Evolutionary conservation across 2,113 vertebrate species (phyloP).

Genomic region (Microtus pennsylvanicus): DNA sequence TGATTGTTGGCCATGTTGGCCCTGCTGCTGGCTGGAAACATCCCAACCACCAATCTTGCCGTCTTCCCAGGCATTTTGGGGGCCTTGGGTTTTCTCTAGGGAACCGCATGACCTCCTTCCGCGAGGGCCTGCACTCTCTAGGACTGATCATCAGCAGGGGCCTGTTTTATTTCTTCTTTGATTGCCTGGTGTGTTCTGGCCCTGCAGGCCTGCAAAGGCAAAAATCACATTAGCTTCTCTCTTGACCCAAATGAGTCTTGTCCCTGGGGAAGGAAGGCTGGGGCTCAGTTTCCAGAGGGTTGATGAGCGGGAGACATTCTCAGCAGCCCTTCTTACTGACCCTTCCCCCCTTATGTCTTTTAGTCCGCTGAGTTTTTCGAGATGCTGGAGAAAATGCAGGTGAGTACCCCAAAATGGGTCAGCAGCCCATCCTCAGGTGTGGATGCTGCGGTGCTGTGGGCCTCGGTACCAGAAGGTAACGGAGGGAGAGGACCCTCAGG

Average conservation of each 20-base stretch:
- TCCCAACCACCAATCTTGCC: background rate
- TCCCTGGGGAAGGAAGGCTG: slow-evolving; percentile 53
- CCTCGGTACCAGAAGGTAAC: background rate
- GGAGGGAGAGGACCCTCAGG: background rate
- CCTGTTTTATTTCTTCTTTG: background rate
- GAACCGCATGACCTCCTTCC: background rate
- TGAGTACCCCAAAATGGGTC: slow-evolving; percentile 76
- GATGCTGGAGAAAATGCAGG: slow-evolving; percentile 96
- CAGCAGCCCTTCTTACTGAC: background rate
- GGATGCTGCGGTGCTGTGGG: background rate
- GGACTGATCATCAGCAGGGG: background rate
- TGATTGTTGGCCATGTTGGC: background rate
- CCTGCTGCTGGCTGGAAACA: background rate
- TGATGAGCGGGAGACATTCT: background rate
- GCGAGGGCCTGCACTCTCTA: background rate
- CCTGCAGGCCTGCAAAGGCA: slow-evolving; percentile 31
- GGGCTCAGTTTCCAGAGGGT: background rate
- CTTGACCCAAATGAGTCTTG: slow-evolving; percentile 62
- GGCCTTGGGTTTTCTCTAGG: background rate
- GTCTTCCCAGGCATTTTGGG: background rate
- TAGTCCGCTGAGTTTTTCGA: slow-evolving; percentile 97
- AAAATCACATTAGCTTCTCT: slow-evolving; percentile 67
- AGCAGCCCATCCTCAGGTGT: fast-evolving
- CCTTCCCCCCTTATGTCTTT: slow-evolving; percentile 76
- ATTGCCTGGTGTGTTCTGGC: slow-evolving; percentile 17